These are phyloP conservation scores for Lagorchestes hirsutus DNA, from an alignment of 2,797 vertebrate species.

Conservation along the genomic window DNA sequence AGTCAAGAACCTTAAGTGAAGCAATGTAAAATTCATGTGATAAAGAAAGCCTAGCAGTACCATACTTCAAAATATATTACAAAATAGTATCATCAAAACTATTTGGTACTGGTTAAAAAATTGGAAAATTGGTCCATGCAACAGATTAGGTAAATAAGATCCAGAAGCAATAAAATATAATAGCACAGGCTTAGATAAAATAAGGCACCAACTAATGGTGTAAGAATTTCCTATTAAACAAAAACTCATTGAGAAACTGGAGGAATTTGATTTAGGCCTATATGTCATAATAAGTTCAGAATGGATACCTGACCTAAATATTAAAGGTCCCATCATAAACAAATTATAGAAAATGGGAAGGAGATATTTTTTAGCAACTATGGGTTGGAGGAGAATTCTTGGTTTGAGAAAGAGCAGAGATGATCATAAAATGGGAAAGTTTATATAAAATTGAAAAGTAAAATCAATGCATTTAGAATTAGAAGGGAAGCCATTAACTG, in stretches of 20 bases:
- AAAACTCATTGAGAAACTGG: not conserved
- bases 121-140: not conserved
- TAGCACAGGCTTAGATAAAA: not conserved
- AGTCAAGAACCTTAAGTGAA: not conserved
- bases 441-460: not conserved
- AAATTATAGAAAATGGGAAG: not conserved
- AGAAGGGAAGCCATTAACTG: not conserved
- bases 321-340: not conserved
- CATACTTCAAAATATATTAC: not conserved
- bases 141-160: not conserved
- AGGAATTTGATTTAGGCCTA: not conserved
- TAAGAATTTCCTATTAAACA: not conserved
- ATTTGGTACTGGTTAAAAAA: not conserved
- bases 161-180: not conserved
- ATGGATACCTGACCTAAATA: not conserved
- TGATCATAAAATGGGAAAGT: not conserved
- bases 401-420: not conserved
- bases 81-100: not conserved
- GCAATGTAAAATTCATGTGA: not conserved
- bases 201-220: not conserved
- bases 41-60: not conserved
- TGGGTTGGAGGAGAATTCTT: not conserved
- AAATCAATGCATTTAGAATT: not conserved
- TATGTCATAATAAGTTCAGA: not conserved
- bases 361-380: not conserved